These are phyloP conservation scores for Pelosia muscerda DNA, from an alignment of 2,888 invertebrate genomes.

Conservation along the genomic window DNA sequence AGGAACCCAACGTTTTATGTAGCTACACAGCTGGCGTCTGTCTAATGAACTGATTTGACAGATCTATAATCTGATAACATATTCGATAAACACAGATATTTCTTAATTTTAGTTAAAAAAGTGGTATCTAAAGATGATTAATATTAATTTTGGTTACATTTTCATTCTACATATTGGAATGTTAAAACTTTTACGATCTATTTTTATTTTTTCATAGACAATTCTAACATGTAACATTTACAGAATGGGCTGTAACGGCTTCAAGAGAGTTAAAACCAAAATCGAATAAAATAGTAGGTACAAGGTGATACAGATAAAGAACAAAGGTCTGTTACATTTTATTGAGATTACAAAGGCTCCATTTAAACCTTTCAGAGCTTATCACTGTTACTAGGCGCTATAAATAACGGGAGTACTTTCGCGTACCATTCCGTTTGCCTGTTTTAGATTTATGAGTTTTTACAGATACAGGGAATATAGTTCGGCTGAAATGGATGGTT, in stretches of 20 bases:
- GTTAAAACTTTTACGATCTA: too few relatives aligned
- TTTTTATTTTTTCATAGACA: too few relatives aligned
- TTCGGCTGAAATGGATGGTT: slow-evolving; percentile 18
- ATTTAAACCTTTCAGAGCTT: slow-evolving; percentile 45
- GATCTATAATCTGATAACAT: background rate
- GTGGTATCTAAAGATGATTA: background rate
- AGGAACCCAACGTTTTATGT: background rate
- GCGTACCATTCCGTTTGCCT: slow-evolving; percentile 41
- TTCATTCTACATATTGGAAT: background rate
- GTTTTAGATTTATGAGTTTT: slow-evolving; percentile 23
- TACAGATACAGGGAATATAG: slow-evolving; percentile 17
- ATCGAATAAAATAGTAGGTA: slow-evolving; percentile 10
- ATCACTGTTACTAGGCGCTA: slow-evolving; percentile 46
- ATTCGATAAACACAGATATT: background rate
- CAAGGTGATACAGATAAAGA: slow-evolving; percentile 34
- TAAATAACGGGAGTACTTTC: slow-evolving; percentile 51
- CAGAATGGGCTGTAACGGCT: background rate
- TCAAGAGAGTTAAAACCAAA: slow-evolving; percentile 1
- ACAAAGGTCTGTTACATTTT: slow-evolving; percentile 55
- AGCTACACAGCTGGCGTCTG: background rate
- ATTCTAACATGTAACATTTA: background rate
- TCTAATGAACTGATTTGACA: background rate
- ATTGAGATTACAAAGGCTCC: slow-evolving; percentile 56
- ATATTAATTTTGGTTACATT: background rate
- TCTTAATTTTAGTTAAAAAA: background rate